These are phyloP conservation scores for Melieria omissa DNA, from an alignment of 2,888 invertebrate species.

Conservation along the genomic window DNA sequence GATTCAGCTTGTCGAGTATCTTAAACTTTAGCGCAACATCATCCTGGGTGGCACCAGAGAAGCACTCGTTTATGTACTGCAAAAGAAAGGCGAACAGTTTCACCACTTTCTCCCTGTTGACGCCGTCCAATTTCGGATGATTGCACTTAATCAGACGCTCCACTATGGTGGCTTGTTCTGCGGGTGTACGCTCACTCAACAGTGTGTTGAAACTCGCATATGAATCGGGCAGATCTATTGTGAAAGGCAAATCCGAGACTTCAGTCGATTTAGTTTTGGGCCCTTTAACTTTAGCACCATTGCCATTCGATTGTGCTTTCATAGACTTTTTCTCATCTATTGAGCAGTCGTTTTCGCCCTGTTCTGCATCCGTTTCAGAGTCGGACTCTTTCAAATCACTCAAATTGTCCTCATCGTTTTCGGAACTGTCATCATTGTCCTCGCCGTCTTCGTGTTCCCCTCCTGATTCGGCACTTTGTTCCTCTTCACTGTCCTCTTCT, in stretches of 20 bases:
- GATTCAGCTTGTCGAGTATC: constrained; percentile 71
- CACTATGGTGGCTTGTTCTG: constrained; percentile 77
- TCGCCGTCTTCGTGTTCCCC: constrained; percentile 58
- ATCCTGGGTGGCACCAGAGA: constrained; percentile 65
- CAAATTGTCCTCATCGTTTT: constrained; percentile 64
- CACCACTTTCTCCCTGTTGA: constrained; percentile 81
- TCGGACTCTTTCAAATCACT: constrained; percentile 61
- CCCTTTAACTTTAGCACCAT: constrained; percentile 21
- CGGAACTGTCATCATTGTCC: constrained; percentile 55
- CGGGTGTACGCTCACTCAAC: constrained; percentile 71
- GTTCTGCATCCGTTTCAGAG: constrained; percentile 56
- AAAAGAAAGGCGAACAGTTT: constrained; percentile 80
- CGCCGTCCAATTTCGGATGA: constrained; percentile 82
- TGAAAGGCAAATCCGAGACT: constrained; percentile 72
- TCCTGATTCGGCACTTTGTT: constrained; percentile 45
- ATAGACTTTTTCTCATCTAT: constrained; percentile 9
- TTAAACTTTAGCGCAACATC: constrained; percentile 71
- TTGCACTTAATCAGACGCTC: constrained; percentile 88
- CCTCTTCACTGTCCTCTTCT: constrained; percentile 44
- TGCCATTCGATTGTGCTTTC: background rate
- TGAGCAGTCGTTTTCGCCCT: background rate
- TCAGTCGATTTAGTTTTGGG: constrained; percentile 6
- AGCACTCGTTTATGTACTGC: constrained; percentile 80
- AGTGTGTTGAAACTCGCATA: constrained; percentile 75
- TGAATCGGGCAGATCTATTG: constrained; percentile 71